Base-by-base conservation (phyloP, 2,113 vertebrate species). In the Pteruthius melanotis region DNA sequence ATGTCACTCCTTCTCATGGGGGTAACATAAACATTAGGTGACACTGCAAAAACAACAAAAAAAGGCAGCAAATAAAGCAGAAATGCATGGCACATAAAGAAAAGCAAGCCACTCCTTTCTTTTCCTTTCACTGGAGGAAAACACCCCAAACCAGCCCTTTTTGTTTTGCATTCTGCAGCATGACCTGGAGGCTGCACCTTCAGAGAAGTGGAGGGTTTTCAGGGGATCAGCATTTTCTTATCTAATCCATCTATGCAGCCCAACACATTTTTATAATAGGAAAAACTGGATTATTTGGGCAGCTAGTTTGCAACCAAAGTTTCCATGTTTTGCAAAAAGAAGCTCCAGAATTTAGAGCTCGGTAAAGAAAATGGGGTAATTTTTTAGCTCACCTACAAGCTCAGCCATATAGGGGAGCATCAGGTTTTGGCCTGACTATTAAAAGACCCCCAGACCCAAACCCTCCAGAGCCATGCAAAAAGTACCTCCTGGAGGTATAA, bases 1-100 rank as follows among this genome's bases (percentile, higher is more conserved):
- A 31, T 83, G 70, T 68, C 80, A 95, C 57, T 83, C 2, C 30
- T 82, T 57, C 59, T 83, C 70, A 54, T 16, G 79, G 52, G 39
- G n/a, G 50, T 84, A 75, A 93, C 50, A 83, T 19, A 93, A 74
- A 95, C 53, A 85, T 86, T 65, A 81, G 63, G 50, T 83, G 70
- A 81, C 35, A 37, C 35, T 50, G 78, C 31, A 92, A 79, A 87
- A 91, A 71, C 59, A 35, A 18, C 26, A 63, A 63, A 33, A 45
- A 33, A 59, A 14, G 13, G 49, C 44, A 54, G 82, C 57, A 96
- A 80, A 89, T 33, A 93, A 95, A 96, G 93, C 74, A 93, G 84
- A 95, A 93, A 79, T 60, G 86, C 50, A 79, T 50, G 69, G 57
- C 42, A 86, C 61, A 79, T 83, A 64, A 60, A 81, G 81, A 81